Conservation (phyloP, 2,888 invertebrate genomes). For the Phengaris arion region DNA sequence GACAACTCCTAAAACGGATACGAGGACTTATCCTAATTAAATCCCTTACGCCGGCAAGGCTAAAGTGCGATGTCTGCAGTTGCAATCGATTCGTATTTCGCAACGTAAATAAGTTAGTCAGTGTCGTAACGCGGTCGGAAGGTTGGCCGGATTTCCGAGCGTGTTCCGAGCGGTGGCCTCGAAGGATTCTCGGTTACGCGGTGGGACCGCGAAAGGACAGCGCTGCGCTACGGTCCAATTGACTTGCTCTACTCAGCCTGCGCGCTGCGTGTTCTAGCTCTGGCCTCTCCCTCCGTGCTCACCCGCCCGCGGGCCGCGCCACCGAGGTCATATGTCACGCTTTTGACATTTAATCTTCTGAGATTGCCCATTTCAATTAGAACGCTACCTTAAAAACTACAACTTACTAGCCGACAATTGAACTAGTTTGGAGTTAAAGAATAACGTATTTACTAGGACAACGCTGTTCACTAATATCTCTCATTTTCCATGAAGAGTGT, state of each 20-base stretch:
- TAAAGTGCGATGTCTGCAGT: constrained; percentile 77
- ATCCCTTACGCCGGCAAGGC: constrained; percentile 76
- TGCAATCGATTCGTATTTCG: constrained; percentile 79
- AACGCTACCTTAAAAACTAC: constrained; percentile 5
- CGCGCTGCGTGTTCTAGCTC: constrained; percentile 28
- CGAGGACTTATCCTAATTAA: constrained; percentile 68
- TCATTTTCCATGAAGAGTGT: neutral
- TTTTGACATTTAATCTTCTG: constrained; percentile 30
- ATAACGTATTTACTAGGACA: neutral
- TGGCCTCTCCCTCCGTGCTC: constrained; percentile 36
- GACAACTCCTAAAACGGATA: constrained; percentile 41
- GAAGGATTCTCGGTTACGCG: constrained; percentile 73
- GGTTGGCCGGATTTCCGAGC: constrained; percentile 80
- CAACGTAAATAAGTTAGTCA: constrained; percentile 77
- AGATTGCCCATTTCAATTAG: constrained; percentile 7
- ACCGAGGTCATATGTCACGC: constrained; percentile 42
- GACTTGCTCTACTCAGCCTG: constrained; percentile 40
- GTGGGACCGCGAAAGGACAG: constrained; percentile 51
- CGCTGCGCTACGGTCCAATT: constrained; percentile 39
- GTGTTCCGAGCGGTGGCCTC: constrained; percentile 75
- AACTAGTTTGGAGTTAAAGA: neutral
- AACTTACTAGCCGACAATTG: neutral
- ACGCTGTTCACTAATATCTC: neutral
- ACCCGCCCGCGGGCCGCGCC: constrained; percentile 31
- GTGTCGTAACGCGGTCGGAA: constrained; percentile 78